These are phyloP conservation scores for Archilochus colubris DNA, from an alignment of 2,113 vertebrate species.

Conservation along the genomic window DNA sequence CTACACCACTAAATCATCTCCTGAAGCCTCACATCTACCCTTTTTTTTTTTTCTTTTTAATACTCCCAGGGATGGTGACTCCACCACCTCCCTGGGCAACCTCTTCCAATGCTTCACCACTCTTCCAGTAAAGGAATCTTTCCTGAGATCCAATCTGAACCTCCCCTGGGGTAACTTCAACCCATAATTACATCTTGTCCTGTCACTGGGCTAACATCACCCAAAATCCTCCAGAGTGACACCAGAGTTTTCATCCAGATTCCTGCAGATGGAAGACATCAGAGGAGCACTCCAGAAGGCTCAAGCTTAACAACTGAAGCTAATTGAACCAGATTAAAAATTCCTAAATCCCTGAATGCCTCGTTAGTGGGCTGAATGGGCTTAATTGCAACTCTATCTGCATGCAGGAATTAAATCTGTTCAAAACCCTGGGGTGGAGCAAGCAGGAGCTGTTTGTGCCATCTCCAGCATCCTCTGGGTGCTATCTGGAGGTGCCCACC, in stretches of 20 bases:
- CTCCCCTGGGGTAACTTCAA: too few species aligned
- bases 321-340: neutral
- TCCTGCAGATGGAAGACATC: neutral
- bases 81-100: too few species aligned
- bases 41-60: too few species aligned
- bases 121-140: too few species aligned
- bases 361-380: neutral
- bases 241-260: neutral
- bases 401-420: neutral
- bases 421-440: neutral
- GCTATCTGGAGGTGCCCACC: neutral
- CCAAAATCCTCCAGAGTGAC: neutral
- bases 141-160: too few species aligned
- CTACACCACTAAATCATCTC: too few species aligned
- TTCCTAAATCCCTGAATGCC: neutral
- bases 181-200: too few species aligned
- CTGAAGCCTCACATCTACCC: too few species aligned
- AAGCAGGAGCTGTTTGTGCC: neutral
- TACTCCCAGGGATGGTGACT: too few species aligned
- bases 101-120: too few species aligned
- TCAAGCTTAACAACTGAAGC: neutral
- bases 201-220: neutral
- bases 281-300: neutral
- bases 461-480: neutral
- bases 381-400: constrained; percentile 20